Evolutionary conservation across 2,797 vertebrate genomes (phyloP), one percentile per base, ranked within the genome.

Genomic region (Threskiornis aethiopicus): DNA sequence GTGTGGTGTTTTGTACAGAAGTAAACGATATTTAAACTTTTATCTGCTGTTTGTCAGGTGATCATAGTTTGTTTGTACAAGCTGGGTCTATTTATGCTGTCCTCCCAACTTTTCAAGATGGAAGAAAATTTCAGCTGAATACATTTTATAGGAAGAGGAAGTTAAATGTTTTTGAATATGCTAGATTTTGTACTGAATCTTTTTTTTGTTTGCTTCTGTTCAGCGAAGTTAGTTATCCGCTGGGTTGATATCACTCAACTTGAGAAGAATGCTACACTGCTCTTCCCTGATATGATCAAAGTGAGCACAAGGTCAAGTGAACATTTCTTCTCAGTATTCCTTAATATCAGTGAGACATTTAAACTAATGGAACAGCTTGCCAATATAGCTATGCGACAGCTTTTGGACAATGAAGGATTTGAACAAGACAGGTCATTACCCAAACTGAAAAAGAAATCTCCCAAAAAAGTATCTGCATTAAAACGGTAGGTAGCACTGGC

Each of bases 211-310:
- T 90, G 44, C 31, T 93, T 64, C 21, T 93, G 57, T 64, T 75
- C 51, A 99, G 99, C 98, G 70, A 99, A 99, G 97, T 98, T 99
- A 97, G 99, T 99, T 87, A 99, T 99, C 96, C 99, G 99, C 67
- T 99, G 99, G 99, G 99, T 99, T 4, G 99, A 99, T 92, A 99
- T 99, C 96, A 99, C 99, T 47, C 99, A 99, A 88, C 98, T 99
- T 25, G 99, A 99, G 98, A 99, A 99, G 97, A 99, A 98, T 9
- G 99, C 99, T 95, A 99, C 99, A 0, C 97, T 99, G 81, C 99
- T 99, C 13, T 98, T 99, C 67, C 99, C 99, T 0, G 99, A 99
- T 11, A 98, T 97, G 72, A 99, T 99, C 97, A 99, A 99, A 96
- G 99, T 99, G 96, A 99, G 99, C 98, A 99, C 99, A 4, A 98